phyloP scores from a whole-genome alignment of 2,797 vertebrate genomes.

The Poeciliopsis paucimaculata region DNA sequence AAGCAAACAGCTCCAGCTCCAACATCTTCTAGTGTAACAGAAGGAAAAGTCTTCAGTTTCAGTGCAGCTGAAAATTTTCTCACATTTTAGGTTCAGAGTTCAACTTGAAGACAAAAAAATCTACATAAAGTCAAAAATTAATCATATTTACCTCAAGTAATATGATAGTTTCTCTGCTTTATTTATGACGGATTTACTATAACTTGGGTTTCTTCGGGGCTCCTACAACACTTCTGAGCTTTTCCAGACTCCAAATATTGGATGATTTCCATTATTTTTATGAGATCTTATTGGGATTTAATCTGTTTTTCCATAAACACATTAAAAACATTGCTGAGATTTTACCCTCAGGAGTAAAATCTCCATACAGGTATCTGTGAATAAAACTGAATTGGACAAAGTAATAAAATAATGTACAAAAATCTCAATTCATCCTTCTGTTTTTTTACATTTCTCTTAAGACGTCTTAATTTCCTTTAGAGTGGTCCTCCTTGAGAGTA shows the following conservation, averaged over 20 bases:
- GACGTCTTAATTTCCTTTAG: background rate
- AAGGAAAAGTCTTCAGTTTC: conserved; percentile 22
- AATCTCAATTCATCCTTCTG: background rate
- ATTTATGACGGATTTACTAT: background rate
- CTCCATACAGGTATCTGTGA: background rate
- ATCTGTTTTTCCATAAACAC: background rate
- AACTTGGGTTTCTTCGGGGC: background rate
- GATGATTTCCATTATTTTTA: background rate
- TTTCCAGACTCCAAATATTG: background rate
- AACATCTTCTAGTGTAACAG: conserved; percentile 34
- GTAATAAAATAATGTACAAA: background rate
- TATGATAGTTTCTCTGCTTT: background rate
- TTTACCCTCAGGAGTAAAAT: background rate
- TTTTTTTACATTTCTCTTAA: background rate
- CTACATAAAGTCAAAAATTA: background rate
- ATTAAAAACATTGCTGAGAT: background rate
- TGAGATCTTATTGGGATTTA: background rate
- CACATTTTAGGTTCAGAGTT: background rate
- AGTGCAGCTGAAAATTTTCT: background rate
- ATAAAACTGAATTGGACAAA: background rate
- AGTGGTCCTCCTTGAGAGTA: background rate
- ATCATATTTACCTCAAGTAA: background rate
- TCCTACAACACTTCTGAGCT: background rate
- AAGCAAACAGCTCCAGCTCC: conserved; percentile 19
- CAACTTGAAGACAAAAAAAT: background rate